Percentiles rank a stretch among this genome's conserved stretches.
Conservation (phyloP, 2,888 invertebrate genomes). For the Diadromus collaris region DNA sequence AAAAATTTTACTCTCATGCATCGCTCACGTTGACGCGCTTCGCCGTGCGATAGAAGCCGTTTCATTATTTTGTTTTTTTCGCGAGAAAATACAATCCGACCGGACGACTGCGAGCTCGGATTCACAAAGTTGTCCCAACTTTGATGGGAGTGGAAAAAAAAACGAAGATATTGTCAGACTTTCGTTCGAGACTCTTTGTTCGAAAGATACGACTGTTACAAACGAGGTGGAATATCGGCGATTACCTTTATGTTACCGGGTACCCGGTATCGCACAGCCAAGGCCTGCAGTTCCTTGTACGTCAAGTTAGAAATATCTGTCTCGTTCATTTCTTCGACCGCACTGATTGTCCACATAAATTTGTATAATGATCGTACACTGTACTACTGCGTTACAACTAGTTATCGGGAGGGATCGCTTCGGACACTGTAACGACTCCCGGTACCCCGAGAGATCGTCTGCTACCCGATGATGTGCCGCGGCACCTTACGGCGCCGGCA, state of each 20-base stretch:
- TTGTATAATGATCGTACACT: slow-evolving; percentile 6
- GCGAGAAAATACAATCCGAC: not conserved
- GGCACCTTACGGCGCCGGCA: slow-evolving; percentile 50
- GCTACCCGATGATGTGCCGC: slow-evolving; percentile 44
- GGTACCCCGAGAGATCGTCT: slow-evolving; percentile 52
- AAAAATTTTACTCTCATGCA: slow-evolving; percentile 1
- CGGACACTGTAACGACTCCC: slow-evolving; percentile 26
- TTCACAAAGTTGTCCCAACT: not conserved
- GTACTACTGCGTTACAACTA: not conserved
- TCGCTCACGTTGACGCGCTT: not conserved
- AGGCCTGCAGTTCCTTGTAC: slow-evolving; percentile 76
- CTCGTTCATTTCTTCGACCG: slow-evolving; percentile 65
- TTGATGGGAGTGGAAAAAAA: slow-evolving; percentile 19
- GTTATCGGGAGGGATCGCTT: slow-evolving; percentile 1
- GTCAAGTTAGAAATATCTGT: slow-evolving; percentile 72
- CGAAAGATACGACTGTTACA: not conserved
- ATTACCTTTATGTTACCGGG: slow-evolving; percentile 78
- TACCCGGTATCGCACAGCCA: slow-evolving; percentile 73
- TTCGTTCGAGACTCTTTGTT: not conserved
- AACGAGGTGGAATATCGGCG: not conserved
- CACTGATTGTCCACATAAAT: slow-evolving; percentile 13
- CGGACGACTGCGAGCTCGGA: not conserved
- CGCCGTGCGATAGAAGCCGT: not conserved
- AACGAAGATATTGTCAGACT: not conserved
- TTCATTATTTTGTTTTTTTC: too few relatives aligned